These are phyloP conservation scores for Siphlonurus alternatus DNA, from an alignment of 2,888 invertebrate species.

Conservation along the genomic window DNA sequence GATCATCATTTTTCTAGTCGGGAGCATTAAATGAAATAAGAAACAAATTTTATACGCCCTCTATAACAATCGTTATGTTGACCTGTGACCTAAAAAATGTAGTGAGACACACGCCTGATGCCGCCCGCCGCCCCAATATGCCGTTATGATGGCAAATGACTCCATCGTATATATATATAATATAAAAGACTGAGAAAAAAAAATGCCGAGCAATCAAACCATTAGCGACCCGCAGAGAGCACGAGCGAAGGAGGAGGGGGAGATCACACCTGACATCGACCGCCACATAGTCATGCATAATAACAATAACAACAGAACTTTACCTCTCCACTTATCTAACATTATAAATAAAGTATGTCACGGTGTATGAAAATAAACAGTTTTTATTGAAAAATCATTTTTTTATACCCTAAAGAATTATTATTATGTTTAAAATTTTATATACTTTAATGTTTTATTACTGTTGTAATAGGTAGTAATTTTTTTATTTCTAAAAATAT, in stretches of 20 bases:
- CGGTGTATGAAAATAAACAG: not conserved
- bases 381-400: too few relatives aligned
- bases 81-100: not conserved
- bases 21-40: not conserved
- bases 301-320: too few relatives aligned
- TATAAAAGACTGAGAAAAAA: too few relatives aligned
- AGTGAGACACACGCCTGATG: not conserved
- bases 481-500: too few relatives aligned
- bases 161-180: too few relatives aligned
- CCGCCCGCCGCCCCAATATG: not conserved
- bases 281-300: too few relatives aligned
- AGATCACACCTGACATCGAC: not conserved
- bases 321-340: too few relatives aligned
- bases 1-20: not conserved
- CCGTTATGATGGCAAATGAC: not conserved
- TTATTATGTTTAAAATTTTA: too few relatives aligned
- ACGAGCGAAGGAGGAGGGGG: not conserved
- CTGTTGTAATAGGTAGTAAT: too few relatives aligned
- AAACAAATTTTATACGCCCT: not conserved
- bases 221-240: not conserved
- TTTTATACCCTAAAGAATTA: too few relatives aligned
- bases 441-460: too few relatives aligned
- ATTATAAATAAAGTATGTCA: not conserved
- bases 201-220: not conserved
- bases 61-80: not conserved